phyloP scores from a whole-genome alignment of 2,888 invertebrate species.

The Drosophila sordidula region DNA sequence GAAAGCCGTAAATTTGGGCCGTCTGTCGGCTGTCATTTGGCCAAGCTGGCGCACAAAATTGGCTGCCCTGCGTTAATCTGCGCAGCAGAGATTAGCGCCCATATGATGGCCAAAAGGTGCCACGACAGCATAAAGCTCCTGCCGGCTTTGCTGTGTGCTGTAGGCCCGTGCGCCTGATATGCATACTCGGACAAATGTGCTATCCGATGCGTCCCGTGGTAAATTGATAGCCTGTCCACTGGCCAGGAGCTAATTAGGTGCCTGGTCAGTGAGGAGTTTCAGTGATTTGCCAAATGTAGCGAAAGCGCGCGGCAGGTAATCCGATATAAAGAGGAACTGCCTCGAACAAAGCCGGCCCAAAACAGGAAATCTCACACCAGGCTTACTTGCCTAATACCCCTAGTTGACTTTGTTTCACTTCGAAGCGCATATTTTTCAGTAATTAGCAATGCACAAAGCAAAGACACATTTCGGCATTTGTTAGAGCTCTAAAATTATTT shows the following conservation, averaged over 20 bases:
- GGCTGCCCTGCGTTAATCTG: slow-evolving; percentile 73
- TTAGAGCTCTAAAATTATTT: slow-evolving; percentile 67
- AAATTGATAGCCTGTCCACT: slow-evolving; percentile 75
- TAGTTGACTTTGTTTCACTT: slow-evolving; percentile 42
- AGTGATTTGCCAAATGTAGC: slow-evolving; percentile 56
- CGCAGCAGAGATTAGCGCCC: slow-evolving; percentile 75
- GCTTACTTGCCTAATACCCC: slow-evolving; percentile 17
- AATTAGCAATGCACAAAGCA: slow-evolving; percentile 65
- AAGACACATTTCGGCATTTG: slow-evolving; percentile 33
- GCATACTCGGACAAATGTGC: slow-evolving; percentile 48
- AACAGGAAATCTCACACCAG: slow-evolving; percentile 72
- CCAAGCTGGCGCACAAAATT: slow-evolving; percentile 68
- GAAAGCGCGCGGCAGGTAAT: slow-evolving; percentile 51
- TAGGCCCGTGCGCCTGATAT: slow-evolving; percentile 5
- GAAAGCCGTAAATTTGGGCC: slow-evolving; percentile 78
- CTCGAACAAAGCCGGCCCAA: neutral
- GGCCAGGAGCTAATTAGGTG: slow-evolving; percentile 69
- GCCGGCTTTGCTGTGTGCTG: slow-evolving; percentile 3
- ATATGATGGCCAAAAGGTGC: slow-evolving; percentile 55
- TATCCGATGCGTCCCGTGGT: slow-evolving; percentile 72
- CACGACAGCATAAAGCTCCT: slow-evolving; percentile 30
- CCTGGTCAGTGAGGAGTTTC: slow-evolving; percentile 24
- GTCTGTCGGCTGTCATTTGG: slow-evolving; percentile 73
- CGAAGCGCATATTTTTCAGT: slow-evolving; percentile 52
- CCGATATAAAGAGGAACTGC: slow-evolving; percentile 63